Base-by-base conservation (phyloP, 1,140 invertebrate species). In the Epicauta chinensis region DNA sequence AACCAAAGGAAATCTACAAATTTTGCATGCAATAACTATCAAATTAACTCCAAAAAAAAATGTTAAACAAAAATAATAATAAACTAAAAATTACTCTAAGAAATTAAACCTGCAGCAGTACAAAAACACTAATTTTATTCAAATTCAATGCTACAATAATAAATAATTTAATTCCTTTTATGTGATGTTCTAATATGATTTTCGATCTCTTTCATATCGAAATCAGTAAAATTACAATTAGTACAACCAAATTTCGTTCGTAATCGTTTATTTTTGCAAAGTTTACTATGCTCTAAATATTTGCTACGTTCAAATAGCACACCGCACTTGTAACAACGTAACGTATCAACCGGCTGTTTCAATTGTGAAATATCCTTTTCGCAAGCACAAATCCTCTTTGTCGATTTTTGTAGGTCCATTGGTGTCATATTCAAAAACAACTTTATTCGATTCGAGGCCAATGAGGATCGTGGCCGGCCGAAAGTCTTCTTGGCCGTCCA, bases 401-500 rank as follows among this genome's bases (percentile, higher is more conserved):
- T 38, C 2, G 47, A 43, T 13, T 35, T 29, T 15, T 37, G 41
- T 11, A 66, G 16, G 39, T 66, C 56, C 2, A 52, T 40, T 1
- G 50, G 47, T 12, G 50, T 64, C 65, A 68, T 64, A 9, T 44
- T 56, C 9, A 63, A 44, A 44, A 68, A 68, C 29, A 54, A 37
- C 30, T 63, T 61, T 53, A 63, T 53, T 14, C 61, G 11, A 30
- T 63, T 55, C 10, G 30, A 13, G 11, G 37, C 16, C 36, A 49
- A 11, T 10, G 12, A 34, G 32, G 30, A 3, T 7, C 32, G 31
- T 35, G 31, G 11, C 9, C 14, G 37, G 7, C 9, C 16, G 11
- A 39, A 17, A 39, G 4, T 23, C 1, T 23, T 23, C 23, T 23
- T 23, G 4, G 23, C 7, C 7, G 17, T 3, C 23, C 23, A 23